phyloP scores from a whole-genome alignment of 2,113 vertebrate genomes.

The Oryzias woworae region DNA sequence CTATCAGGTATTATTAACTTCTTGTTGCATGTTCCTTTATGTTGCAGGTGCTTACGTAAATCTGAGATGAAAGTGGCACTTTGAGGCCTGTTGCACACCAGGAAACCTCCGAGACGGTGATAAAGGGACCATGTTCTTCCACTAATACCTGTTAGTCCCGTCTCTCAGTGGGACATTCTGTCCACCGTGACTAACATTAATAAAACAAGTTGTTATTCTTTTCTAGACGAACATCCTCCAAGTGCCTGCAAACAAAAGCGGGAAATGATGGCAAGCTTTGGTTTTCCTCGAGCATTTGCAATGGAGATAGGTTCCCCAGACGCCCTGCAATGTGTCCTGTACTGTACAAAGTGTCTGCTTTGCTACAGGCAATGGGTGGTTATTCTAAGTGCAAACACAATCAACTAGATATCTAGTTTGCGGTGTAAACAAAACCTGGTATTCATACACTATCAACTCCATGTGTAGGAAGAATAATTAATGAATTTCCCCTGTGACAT shows the following conservation, averaged over 20 bases:
- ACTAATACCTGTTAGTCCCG: constrained; percentile 58
- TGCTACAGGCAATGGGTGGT: constrained; percentile 65
- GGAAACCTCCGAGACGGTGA: constrained; percentile 28
- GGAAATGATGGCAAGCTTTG: constrained; percentile 56
- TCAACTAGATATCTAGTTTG: constrained; percentile 53
- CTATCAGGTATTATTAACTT: background rate
- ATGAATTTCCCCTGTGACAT: constrained; percentile 58
- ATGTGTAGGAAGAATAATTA: constrained; percentile 57
- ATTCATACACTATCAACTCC: constrained; percentile 64
- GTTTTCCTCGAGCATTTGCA: constrained; percentile 66
- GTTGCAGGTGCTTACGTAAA: constrained; percentile 2
- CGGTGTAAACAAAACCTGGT: constrained; percentile 58
- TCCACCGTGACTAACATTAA: constrained; percentile 66
- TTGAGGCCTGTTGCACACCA: constrained; percentile 10
- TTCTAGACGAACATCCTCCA: constrained; percentile 74
- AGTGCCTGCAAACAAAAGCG: constrained; percentile 67
- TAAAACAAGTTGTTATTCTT: constrained; percentile 79
- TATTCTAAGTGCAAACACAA: constrained; percentile 69
- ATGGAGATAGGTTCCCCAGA: constrained; percentile 68
- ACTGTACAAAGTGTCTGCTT: constrained; percentile 55
- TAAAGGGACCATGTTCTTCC: constrained; percentile 52
- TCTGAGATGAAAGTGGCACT: constrained; percentile 4
- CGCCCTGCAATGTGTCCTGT: constrained; percentile 55
- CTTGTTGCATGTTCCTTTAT: background rate
- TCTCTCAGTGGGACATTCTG: constrained; percentile 64